These are phyloP conservation scores for Coleophora deauratella DNA, from an alignment of 2,888 invertebrate genomes.

Conservation along the genomic window DNA sequence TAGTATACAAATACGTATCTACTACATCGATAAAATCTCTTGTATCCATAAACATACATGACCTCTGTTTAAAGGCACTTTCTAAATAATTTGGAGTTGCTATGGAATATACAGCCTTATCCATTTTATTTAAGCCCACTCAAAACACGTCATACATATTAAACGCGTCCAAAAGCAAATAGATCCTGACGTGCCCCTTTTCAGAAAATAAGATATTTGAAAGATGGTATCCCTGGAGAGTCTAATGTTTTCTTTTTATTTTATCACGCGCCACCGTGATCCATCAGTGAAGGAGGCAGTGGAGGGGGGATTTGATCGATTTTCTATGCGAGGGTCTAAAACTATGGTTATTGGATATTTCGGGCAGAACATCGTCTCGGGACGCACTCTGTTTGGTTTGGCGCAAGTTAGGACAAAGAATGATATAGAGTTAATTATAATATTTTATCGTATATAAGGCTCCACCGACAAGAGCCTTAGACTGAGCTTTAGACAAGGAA, in stretches of 20 bases:
- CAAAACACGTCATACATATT: slow-evolving; percentile 32
- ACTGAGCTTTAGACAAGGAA: no score
- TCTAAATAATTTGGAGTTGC: no score
- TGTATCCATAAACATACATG: no score
- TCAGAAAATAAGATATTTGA: slow-evolving; percentile 39
- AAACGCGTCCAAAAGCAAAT: slow-evolving; percentile 40
- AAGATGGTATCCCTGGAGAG: slow-evolving; percentile 44
- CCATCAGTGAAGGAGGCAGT: slow-evolving; percentile 39
- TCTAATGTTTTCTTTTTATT: slow-evolving; percentile 66
- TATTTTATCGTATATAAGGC: no score
- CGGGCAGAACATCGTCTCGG: slow-evolving; percentile 42
- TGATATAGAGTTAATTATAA: slow-evolving; percentile 18
- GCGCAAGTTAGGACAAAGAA: slow-evolving; percentile 24
- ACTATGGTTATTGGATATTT: slow-evolving; percentile 70
- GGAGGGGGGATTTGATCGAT: slow-evolving; percentile 48
- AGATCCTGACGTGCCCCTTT: slow-evolving; percentile 44
- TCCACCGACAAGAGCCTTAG: no score
- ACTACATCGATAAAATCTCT: no score
- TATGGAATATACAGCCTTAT: no score
- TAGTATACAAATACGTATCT: no score
- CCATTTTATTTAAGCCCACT: slow-evolving; percentile 8
- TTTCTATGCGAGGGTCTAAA: slow-evolving; percentile 51
- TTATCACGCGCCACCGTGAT: slow-evolving; percentile 60
- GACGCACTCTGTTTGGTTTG: slow-evolving; percentile 45
- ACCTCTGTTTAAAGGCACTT: no score